phyloP scores from a whole-genome alignment of 1,140 invertebrate genomes.

The Aphidius gifuensis region DNA sequence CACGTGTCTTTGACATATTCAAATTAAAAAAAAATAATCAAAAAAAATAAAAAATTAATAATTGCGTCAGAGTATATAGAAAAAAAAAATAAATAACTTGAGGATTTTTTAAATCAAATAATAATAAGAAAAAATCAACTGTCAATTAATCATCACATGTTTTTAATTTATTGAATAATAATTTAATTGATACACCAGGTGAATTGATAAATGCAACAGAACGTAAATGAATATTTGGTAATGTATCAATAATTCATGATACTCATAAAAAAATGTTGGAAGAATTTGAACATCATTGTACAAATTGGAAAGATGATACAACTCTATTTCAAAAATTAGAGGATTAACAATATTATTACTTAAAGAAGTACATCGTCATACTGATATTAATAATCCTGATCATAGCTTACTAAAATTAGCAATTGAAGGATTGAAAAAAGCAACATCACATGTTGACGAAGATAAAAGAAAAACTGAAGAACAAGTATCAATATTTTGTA shows the following conservation, averaged over 20 bases:
- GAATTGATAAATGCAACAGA: conserved; percentile 86
- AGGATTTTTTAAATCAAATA: too few relatives aligned
- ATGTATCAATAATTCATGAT: conserved; percentile 90
- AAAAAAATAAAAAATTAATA: too few relatives aligned
- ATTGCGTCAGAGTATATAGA: too few relatives aligned
- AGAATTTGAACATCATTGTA: conserved; percentile 67
- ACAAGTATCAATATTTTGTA: conserved; percentile 93
- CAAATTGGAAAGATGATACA: conserved; percentile 79
- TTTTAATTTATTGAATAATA: too few relatives aligned
- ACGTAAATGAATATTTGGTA: conserved; percentile 94
- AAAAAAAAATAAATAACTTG: too few relatives aligned
- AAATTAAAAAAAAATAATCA: too few relatives aligned
- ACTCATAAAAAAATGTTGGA: conserved; percentile 83
- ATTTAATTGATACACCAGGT: conserved; percentile 70
- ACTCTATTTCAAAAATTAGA: conserved; percentile 93
- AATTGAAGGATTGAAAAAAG: conserved; percentile 82
- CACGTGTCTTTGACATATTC: too few relatives aligned
- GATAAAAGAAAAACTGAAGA: conserved; percentile 94
- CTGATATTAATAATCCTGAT: conserved; percentile 81
- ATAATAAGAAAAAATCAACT: too few relatives aligned
- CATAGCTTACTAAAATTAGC: conserved; percentile 80
- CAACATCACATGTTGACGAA: conserved; percentile 95
- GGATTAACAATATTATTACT: conserved; percentile 92
- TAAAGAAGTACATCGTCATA: conserved; percentile 91
- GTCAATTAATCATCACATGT: too few relatives aligned